These are phyloP conservation scores for Philereme transversata DNA, from an alignment of 2,888 invertebrate species.

Conservation along the genomic window DNA sequence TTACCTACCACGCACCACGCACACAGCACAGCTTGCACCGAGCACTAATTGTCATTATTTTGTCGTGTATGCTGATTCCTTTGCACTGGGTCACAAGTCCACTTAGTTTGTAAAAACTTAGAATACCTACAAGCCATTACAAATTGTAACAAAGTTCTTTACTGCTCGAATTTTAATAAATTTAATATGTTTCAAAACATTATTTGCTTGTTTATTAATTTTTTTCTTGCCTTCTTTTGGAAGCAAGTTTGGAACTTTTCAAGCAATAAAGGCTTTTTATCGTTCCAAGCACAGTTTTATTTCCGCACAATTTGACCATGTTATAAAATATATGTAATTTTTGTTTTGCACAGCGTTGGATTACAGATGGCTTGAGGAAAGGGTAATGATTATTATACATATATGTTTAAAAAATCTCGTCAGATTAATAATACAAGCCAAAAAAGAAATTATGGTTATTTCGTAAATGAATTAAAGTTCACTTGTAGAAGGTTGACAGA, in stretches of 20 bases:
- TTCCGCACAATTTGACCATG: constrained; percentile 34
- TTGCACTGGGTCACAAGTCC: constrained; percentile 36
- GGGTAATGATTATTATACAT: constrained; percentile 59
- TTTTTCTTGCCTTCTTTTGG: not conserved
- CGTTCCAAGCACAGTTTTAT: constrained; percentile 42
- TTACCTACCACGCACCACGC: constrained; percentile 47
- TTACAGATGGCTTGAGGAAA: constrained; percentile 76
- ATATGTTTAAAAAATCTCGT: not conserved
- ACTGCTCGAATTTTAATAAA: constrained; percentile 11
- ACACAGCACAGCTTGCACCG: constrained; percentile 46
- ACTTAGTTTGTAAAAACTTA: constrained; percentile 17
- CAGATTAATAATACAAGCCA: no score
- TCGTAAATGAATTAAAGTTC: no score
- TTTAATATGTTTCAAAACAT: not conserved
- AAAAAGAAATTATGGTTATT: no score
- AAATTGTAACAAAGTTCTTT: constrained; percentile 12
- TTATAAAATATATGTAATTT: constrained; percentile 51
- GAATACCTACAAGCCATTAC: not conserved
- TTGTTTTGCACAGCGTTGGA: constrained; percentile 78
- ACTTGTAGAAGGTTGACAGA: not conserved
- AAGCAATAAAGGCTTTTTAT: constrained; percentile 26
- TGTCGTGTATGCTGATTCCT: constrained; percentile 34
- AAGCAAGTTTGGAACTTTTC: constrained; percentile 9
- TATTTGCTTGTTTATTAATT: not conserved
- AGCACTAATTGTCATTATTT: constrained; percentile 36